Evolutionary conservation across 1,140 invertebrate species (phyloP).

Genomic region (Branchinecta lynchi): DNA sequence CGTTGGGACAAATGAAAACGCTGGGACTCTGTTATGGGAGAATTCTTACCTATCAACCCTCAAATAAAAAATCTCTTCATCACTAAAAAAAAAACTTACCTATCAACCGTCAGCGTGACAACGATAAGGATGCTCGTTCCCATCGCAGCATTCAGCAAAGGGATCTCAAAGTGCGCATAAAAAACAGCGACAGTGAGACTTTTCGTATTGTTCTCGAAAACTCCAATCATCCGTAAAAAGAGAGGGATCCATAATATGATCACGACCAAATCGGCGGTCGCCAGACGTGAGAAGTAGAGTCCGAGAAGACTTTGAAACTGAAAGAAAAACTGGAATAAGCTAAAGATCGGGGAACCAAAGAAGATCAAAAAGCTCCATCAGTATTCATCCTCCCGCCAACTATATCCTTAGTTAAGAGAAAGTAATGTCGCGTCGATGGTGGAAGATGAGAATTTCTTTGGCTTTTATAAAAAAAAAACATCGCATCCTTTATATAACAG

Average conservation of each 20-base stretch:
- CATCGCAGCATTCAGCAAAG: slow-evolving; percentile 33
- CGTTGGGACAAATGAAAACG: no score
- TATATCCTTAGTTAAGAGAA: no score
- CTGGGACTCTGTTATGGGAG: no score
- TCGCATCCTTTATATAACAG: no score
- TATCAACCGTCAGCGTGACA: slow-evolving; percentile 34
- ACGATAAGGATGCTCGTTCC: slow-evolving; percentile 34
- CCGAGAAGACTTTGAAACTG: neutral
- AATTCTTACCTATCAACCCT: no score
- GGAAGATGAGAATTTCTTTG: no score
- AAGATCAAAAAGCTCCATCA: no score
- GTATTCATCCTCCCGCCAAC: no score
- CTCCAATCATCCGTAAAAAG: neutral
- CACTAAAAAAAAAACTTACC: slow-evolving; percentile 22
- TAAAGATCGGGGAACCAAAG: no score
- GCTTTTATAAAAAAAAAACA: no score
- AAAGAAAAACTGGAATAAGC: neutral
- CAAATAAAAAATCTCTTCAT: no score
- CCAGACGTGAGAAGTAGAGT: neutral
- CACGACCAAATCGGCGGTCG: neutral
- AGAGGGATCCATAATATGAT: neutral
- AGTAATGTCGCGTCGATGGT: no score
- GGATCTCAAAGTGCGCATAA: slow-evolving; percentile 31
- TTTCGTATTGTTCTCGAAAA: neutral
- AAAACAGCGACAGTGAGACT: slow-evolving; percentile 24